Base-by-base conservation (phyloP, 2,888 invertebrate species). In the Metalampra italica region DNA sequence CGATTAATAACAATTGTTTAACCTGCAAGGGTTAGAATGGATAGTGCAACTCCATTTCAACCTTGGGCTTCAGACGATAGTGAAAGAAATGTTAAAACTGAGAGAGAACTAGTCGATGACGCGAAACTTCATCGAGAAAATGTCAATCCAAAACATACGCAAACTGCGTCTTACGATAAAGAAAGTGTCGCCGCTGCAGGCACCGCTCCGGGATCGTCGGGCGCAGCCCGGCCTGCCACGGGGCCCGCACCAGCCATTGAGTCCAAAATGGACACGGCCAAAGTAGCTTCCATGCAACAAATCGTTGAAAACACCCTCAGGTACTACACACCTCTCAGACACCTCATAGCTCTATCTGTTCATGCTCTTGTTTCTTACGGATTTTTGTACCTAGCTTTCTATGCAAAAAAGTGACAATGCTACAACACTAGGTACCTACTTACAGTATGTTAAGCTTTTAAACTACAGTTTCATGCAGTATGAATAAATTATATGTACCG, bases 231-330 rank as follows among this genome's bases (percentile, higher is more conserved):
- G 59, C 61, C 79, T 57, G 74, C 75, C 64, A 63, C 67, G 58
- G 77, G 74, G 55, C 62, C 78, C 55, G 58, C 69, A 49, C 70
- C 64, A 61, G 68, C 59, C 57, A 72, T 70, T 59, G 85, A 82
- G 67, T 70, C 83, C 61, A 82, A 78, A 58, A 90, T 90, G 90
- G 90, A 90, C 74, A 75, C 83, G 30, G 74, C 68, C 62, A 87
- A 86, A 81, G 77, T 88, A 71, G 77, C 83, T 68, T 88, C 88
- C 55, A 91, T 92, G 84, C 91, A 92, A 62, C 91, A 91, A 72
- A 90, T 92, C 73, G 91, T 92, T 60, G 92, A 92, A 72, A 92
- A 92, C 72, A 91, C 91, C 68, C 89, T 92, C 69, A 92, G 92
- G 92, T 92, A 87, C 40, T 29, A 42, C 3, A 39, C 15, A 14